Evolutionary conservation across 2,888 invertebrate species (phyloP).

Genomic region (Polietes domitor): DNA sequence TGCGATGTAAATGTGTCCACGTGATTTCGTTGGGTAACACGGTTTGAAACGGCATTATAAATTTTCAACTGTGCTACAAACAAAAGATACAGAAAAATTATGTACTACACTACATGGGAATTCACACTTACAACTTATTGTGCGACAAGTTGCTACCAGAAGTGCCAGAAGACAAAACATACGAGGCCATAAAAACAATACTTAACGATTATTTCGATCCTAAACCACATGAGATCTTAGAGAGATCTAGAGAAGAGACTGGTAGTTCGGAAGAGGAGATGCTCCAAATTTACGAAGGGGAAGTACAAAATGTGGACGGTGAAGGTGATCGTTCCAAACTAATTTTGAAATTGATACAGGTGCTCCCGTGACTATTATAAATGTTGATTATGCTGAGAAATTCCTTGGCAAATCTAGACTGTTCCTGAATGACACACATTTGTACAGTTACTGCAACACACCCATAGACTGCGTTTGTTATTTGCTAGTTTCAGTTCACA

Average conservation of each 20-base stretch:
- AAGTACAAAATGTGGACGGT: conserved; percentile 37
- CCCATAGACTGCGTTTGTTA: conserved; percentile 34
- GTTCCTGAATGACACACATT: conserved; percentile 19
- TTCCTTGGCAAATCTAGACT: conserved; percentile 33
- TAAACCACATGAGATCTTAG: conserved; percentile 69
- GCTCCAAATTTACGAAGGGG: conserved; percentile 45
- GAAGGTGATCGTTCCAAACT: conserved; percentile 46
- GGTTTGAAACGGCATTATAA: conserved; percentile 18
- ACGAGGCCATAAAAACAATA: conserved; percentile 7
- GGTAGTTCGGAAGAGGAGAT: not conserved
- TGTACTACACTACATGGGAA: not conserved
- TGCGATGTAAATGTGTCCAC: conserved; percentile 5
- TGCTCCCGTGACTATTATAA: conserved; percentile 32
- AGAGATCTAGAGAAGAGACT: conserved; percentile 62
- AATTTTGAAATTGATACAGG: conserved; percentile 56
- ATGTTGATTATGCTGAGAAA: conserved; percentile 32
- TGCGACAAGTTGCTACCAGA: conserved; percentile 21
- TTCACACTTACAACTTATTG: not conserved
- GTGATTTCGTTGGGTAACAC: conserved; percentile 23
- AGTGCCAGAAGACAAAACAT: not conserved
- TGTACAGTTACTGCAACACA: conserved; percentile 48
- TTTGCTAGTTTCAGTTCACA: conserved; percentile 4
- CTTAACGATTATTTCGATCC: conserved; percentile 51
- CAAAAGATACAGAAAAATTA: not conserved
- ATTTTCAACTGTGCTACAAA: conserved; percentile 12